These are phyloP conservation scores for Drosophila anomelani DNA, from an alignment of 2,888 invertebrate genomes.

Conservation along the genomic window DNA sequence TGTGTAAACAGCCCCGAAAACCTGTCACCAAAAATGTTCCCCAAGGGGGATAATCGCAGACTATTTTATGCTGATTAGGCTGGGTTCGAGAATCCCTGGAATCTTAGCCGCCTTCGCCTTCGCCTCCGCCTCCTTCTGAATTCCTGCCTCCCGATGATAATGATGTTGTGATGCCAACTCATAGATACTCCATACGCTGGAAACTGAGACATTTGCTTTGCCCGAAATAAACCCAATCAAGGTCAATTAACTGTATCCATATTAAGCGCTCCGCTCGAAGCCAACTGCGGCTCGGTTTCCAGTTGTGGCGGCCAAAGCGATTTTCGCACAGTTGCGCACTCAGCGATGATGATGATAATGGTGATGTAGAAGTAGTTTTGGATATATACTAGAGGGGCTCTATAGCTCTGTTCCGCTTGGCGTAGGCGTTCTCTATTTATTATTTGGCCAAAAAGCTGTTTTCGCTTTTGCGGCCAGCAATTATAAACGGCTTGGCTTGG, in stretches of 20 bases:
- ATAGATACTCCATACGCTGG: background rate
- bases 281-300: conserved; percentile 37
- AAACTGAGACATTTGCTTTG: conserved; percentile 38
- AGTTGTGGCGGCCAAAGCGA: conserved; percentile 46
- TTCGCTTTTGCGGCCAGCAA: conserved; percentile 54
- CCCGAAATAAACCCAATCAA: conserved; percentile 79
- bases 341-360: conserved; percentile 39
- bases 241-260: conserved; percentile 83
- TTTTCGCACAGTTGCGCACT: conserved; percentile 61
- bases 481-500: conserved; percentile 41
- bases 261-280: conserved; percentile 58
- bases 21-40: background rate
- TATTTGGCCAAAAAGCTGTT: conserved; percentile 60
- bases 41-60: conserved; percentile 6
- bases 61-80: conserved; percentile 29
- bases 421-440: conserved; percentile 64
- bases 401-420: conserved; percentile 63
- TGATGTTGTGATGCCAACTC: conserved; percentile 12
- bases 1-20: background rate
- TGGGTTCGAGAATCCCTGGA: conserved; percentile 8
- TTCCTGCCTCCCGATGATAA: conserved; percentile 11
- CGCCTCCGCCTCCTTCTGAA: conserved; percentile 6
- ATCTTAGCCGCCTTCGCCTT: conserved; percentile 1
- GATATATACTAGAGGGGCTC: conserved; percentile 7
- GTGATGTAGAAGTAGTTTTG: conserved; percentile 20